phyloP scores from a whole-genome alignment of 1,140 invertebrate genomes.

The Spodoptera litura region DNA sequence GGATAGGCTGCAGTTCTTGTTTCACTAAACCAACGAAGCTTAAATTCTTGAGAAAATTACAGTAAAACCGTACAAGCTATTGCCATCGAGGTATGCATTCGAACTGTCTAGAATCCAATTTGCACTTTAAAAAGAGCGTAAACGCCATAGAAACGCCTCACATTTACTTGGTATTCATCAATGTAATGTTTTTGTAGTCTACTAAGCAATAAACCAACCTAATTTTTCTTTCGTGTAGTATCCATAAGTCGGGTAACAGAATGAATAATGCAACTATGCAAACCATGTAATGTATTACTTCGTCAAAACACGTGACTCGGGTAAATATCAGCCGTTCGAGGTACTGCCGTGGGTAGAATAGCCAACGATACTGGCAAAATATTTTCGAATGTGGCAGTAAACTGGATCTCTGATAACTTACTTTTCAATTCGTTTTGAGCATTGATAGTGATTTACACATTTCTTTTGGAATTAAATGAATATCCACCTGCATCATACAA shows the following conservation, averaged over 20 bases:
- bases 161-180: slow-evolving; percentile 38
- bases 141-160: slow-evolving; percentile 22
- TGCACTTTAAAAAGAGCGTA: slow-evolving; percentile 15
- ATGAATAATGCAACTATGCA: slow-evolving; percentile 78
- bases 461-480: too few species aligned
- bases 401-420: background rate
- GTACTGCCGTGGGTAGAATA: slow-evolving; percentile 68
- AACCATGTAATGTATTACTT: slow-evolving; percentile 74
- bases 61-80: background rate
- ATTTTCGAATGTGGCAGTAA: slow-evolving; percentile 39
- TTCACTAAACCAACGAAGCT: background rate
- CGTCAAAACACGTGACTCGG: slow-evolving; percentile 68
- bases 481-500: too few species aligned
- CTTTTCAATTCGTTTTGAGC: too few species aligned
- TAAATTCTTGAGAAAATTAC: slow-evolving; percentile 11
- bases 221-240: slow-evolving; percentile 56
- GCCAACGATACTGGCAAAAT: slow-evolving; percentile 51
- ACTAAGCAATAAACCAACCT: slow-evolving; percentile 52
- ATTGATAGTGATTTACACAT: too few species aligned
- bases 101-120: slow-evolving; percentile 36
- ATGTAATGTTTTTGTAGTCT: slow-evolving; percentile 28
- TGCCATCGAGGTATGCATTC: slow-evolving; percentile 27
- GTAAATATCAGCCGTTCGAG: slow-evolving; percentile 69
- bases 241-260: slow-evolving; percentile 50
- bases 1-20: background rate